phyloP scores from a whole-genome alignment of 2,797 vertebrate species.

The Microhierax caerulescens region DNA sequence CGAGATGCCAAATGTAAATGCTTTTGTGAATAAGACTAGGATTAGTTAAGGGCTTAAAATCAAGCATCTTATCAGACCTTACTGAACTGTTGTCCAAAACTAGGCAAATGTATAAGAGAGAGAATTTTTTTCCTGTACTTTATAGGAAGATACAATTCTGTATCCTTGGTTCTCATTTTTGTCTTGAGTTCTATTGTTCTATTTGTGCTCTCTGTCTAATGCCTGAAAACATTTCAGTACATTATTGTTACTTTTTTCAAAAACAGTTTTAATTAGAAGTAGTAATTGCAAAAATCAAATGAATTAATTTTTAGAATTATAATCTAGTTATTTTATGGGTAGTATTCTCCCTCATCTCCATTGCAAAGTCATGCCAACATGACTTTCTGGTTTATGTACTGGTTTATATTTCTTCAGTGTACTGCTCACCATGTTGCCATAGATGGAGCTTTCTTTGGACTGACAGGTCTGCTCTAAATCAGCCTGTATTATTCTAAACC shows the following conservation, averaged over 20 bases:
- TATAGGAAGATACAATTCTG: neutral
- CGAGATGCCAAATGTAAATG: neutral
- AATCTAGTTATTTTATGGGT: neutral
- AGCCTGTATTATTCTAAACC: neutral
- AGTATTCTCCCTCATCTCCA: neutral
- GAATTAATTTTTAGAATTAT: neutral
- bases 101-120: neutral
- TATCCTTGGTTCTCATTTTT: neutral
- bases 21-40: neutral
- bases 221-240: neutral
- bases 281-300: neutral
- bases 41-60: neutral
- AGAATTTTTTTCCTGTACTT: neutral
- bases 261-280: neutral
- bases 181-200: neutral
- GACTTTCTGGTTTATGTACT: neutral
- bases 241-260: neutral
- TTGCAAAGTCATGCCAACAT: neutral
- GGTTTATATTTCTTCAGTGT: neutral
- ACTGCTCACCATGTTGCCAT: neutral
- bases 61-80: fast-evolving
- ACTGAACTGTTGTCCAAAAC: neutral
- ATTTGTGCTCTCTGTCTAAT: neutral
- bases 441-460: neutral
- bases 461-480: neutral